phyloP scores from a whole-genome alignment of 2,797 vertebrate species.

The Octomys mimax region DNA sequence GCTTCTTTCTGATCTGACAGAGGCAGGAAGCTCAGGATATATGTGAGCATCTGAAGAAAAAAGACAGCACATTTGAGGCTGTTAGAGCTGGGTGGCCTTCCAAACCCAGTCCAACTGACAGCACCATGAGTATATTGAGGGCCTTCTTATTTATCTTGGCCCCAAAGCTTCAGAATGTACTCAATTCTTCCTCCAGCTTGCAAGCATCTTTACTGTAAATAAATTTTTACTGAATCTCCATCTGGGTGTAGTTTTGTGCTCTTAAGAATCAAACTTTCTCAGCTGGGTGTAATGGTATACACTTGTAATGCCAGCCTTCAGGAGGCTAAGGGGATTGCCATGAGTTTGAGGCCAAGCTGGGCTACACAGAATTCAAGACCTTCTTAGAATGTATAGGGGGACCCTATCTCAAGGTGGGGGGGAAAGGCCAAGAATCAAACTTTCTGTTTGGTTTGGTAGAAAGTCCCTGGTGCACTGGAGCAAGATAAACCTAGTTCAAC shows the following conservation, averaged over 20 bases:
- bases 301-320: background rate
- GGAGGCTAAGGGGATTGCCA: background rate
- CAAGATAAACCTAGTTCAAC: conserved; percentile 50
- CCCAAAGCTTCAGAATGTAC: background rate
- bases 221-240: conserved; percentile 1
- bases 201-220: conserved; percentile 25
- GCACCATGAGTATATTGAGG: background rate
- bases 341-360: background rate
- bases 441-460: conserved; percentile 27
- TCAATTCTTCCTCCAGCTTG: conserved; percentile 7
- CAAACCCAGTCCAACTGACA: background rate
- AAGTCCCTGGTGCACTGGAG: background rate
- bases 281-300: background rate
- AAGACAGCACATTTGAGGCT: conserved; percentile 55
- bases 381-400: background rate
- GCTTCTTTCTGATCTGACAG: conserved; percentile 93
- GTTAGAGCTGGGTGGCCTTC: conserved; percentile 55
- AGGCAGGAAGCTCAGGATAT: conserved; percentile 93
- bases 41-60: conserved; percentile 90
- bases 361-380: background rate
- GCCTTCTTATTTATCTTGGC: conserved; percentile 25
- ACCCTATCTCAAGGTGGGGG: background rate
- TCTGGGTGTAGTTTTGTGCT: background rate
- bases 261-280: conserved; percentile 47
- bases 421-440: background rate